Percentiles rank a stretch among this genome's conserved stretches.
Evolutionary conservation across 2,797 vertebrate genomes (phyloP).

Genomic region (Lagocephalus sceleratus): DNA sequence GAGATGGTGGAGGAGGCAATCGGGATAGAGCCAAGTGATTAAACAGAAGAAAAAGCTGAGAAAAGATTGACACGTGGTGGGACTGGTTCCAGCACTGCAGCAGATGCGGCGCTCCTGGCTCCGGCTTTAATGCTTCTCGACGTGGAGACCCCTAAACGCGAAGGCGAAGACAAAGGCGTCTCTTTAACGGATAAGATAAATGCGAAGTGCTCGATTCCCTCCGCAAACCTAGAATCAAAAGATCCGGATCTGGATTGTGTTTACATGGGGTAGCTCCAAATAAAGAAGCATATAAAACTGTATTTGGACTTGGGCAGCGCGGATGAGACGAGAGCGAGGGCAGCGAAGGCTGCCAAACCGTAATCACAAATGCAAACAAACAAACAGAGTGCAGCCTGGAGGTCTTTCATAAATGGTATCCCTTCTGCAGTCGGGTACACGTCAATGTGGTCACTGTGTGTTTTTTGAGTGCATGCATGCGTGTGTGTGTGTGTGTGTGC

Average conservation of each 20-base stretch:
- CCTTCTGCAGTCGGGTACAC: conserved; percentile 56
- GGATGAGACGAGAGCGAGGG: conserved; percentile 49
- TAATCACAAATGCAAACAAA: conserved; percentile 76
- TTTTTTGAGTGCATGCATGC: conserved; percentile 16
- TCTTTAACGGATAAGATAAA: conserved; percentile 29
- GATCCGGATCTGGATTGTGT: conserved; percentile 23
- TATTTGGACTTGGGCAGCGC: conserved; percentile 50
- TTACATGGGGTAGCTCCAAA: conserved; percentile 53
- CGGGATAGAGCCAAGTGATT: conserved; percentile 8
- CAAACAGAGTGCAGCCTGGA: conserved; percentile 59
- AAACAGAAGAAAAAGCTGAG: conserved; percentile 34
- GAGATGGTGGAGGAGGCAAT: conserved; percentile 16
- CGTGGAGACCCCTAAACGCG: not conserved
- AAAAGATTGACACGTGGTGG: conserved; percentile 26
- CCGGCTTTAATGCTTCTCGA: too few species aligned
- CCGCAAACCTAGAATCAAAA: conserved; percentile 42
- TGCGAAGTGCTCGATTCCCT: conserved; percentile 26
- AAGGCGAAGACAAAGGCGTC: conserved; percentile 21
- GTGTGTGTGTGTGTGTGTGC: conserved; percentile 14
- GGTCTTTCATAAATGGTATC: conserved; percentile 67
- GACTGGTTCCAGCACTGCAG: conserved; percentile 9
- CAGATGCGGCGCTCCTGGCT: too few species aligned
- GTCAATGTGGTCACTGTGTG: conserved; percentile 67
- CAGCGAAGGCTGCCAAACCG: conserved; percentile 56
- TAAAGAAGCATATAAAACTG: conserved; percentile 56